Percentiles rank a stretch among this genome's conserved stretches.
phyloP scores from a whole-genome alignment of 2,113 vertebrate genomes.

The Serilophus lunatus region DNA sequence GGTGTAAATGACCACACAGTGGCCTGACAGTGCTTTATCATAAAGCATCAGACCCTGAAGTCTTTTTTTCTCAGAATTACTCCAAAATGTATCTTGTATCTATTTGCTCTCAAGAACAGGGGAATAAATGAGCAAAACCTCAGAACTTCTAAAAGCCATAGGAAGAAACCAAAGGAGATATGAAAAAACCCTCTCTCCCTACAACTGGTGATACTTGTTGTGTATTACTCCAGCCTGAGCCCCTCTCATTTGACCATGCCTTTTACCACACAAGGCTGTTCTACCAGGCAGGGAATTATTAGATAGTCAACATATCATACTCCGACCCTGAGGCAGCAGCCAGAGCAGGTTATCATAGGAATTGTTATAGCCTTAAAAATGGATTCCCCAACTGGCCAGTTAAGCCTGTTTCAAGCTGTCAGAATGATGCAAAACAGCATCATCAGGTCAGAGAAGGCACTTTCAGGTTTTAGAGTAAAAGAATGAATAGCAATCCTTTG shows the following conservation, averaged over 20 bases:
- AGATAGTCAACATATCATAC: background rate
- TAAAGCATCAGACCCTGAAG: background rate
- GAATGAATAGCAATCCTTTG: background rate
- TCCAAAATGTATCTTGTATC: background rate
- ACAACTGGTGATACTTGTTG: background rate
- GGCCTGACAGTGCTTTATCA: accelerated
- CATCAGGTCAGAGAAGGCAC: background rate
- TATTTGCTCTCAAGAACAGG: background rate
- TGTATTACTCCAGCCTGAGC: background rate
- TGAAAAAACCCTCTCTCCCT: background rate
- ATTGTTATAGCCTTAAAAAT: conserved; percentile 11
- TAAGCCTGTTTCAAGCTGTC: conserved; percentile 2
- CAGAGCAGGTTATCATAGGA: conserved; percentile 17
- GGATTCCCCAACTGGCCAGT: background rate
- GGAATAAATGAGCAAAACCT: background rate
- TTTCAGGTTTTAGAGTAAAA: background rate
- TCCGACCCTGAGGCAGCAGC: background rate
- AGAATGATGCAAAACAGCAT: conserved; percentile 18
- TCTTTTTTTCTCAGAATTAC: background rate
- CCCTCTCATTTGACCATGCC: background rate
- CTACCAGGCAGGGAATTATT: background rate
- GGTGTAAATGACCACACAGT: background rate
- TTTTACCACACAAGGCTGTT: background rate
- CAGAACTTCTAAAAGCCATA: background rate
- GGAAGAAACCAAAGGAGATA: background rate